A percentile compares a stretch with the other conserved stretches of the same genome.
These are phyloP conservation scores for Pentamera pediparva DNA, from an alignment of 53 echinoderm and acorn worm species.

Conservation along the genomic window DNA sequence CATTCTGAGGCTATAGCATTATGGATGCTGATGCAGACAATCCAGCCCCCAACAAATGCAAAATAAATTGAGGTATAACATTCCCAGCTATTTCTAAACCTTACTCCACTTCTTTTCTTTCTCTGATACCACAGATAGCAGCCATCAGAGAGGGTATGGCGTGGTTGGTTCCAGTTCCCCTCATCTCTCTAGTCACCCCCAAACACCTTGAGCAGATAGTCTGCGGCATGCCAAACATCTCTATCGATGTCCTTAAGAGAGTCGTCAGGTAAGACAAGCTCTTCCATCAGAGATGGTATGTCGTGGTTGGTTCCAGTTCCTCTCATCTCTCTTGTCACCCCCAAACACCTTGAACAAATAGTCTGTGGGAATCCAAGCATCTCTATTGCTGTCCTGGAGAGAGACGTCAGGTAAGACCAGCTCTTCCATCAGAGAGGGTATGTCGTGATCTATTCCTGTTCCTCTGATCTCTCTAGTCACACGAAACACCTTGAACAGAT, in stretches of 20 bases:
- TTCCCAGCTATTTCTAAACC: no score
- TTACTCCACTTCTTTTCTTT: neutral
- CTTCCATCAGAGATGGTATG: constrained; percentile 69
- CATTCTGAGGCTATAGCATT: no score
- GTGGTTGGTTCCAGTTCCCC: constrained; percentile 89
- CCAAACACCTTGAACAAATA: constrained; percentile 82
- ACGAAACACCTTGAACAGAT: constrained; percentile 84
- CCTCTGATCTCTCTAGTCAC: constrained; percentile 90
- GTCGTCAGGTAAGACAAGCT: constrained; percentile 72
- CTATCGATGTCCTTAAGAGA: constrained; percentile 79
- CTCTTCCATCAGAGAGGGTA: constrained; percentile 66
- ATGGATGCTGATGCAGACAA: no score
- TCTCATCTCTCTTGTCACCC: constrained; percentile 71
- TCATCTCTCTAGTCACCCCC: constrained; percentile 81
- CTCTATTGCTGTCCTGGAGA: constrained; percentile 70
- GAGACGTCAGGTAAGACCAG: constrained; percentile 75
- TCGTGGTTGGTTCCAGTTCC: constrained; percentile 87
- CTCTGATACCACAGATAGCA: constrained; percentile 21
- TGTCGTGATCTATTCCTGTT: constrained; percentile 94
- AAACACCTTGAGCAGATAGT: constrained; percentile 95
- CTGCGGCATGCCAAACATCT: constrained; percentile 95
- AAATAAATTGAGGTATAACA: no score
- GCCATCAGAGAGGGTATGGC: constrained; percentile 91
- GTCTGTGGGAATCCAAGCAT: constrained; percentile 96
- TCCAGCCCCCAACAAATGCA: no score